These are phyloP conservation scores for Tiphia femorata DNA, from an alignment of 2,888 invertebrate species.

Conservation along the genomic window DNA sequence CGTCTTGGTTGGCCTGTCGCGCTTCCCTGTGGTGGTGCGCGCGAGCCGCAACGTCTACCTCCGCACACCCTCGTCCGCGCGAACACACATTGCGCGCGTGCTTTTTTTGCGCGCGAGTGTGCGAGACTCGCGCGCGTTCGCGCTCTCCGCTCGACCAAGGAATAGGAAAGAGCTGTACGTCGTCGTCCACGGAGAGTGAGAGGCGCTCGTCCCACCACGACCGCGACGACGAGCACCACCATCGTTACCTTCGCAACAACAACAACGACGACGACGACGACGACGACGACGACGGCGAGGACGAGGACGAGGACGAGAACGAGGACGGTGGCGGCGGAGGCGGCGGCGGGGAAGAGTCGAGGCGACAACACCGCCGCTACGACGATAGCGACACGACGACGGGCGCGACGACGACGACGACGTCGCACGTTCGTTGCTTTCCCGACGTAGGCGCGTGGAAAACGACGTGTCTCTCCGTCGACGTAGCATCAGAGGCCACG, in stretches of 20 bases:
- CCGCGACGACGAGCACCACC: conserved; percentile 22
- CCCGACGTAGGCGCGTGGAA: too few relatives aligned
- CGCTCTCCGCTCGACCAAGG: too few relatives aligned
- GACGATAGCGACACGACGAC: background rate
- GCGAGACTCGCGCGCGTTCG: too few relatives aligned
- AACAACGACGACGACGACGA: conserved; percentile 16
- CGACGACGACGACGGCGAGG: conserved; percentile 25
- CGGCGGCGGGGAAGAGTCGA: conserved; percentile 8
- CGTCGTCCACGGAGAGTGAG: conserved; percentile 4
- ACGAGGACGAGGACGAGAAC: conserved; percentile 36
- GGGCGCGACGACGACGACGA: background rate
- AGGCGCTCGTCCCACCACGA: conserved; percentile 37
- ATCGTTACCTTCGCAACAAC: too few relatives aligned
- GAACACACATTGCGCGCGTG: too few relatives aligned
- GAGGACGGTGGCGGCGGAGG: conserved; percentile 24
- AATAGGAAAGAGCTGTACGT: conserved; percentile 16
- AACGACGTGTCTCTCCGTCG: too few relatives aligned
- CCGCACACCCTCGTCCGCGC: too few relatives aligned
- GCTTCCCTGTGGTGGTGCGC: conserved; percentile 38
- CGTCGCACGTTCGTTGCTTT: too few relatives aligned
- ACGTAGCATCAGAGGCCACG: too few relatives aligned
- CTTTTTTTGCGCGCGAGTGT: too few relatives aligned
- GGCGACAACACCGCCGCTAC: background rate
- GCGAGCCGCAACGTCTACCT: too few relatives aligned
- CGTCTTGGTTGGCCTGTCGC: conserved; percentile 52